phyloP scores from a whole-genome alignment of 2,113 vertebrate species.

The Eulemur macaco region DNA sequence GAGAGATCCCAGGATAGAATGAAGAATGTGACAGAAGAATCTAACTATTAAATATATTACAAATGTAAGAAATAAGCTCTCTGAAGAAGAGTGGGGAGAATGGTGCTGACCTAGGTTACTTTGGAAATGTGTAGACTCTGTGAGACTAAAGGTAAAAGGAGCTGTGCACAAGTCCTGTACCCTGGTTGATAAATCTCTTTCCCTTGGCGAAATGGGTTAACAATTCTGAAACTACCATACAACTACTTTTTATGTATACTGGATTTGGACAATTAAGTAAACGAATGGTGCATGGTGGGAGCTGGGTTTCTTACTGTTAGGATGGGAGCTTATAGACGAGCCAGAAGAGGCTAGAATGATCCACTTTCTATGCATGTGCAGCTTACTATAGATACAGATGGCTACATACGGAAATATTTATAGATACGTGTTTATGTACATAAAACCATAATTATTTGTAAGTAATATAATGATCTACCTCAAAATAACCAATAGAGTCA shows the following conservation, averaged over 20 bases:
- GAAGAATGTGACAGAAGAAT: background rate
- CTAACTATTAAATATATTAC: background rate
- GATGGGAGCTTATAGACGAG: too few relatives aligned
- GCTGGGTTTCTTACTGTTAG: background rate
- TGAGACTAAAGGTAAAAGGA: background rate
- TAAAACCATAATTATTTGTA: background rate
- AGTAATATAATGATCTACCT: background rate
- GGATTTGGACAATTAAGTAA: background rate
- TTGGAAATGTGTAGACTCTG: background rate
- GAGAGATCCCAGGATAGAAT: background rate
- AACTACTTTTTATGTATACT: background rate
- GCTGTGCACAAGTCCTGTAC: background rate
- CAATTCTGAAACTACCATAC: background rate
- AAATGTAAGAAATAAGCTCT: background rate
- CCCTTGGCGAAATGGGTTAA: background rate
- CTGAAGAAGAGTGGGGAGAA: background rate
- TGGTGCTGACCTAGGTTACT: background rate
- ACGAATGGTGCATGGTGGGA: background rate
- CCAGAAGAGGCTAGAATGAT: too few relatives aligned
- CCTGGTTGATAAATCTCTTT: background rate
- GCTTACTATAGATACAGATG: background rate
- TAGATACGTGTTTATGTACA: background rate
- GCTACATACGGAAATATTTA: too few relatives aligned
- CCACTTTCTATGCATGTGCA: background rate
- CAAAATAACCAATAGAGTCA: background rate